Percentiles rank a stretch among this genome's conserved stretches.
These are phyloP conservation scores for Bufo gargarizans DNA, from an alignment of 2,113 vertebrate genomes.

Conservation along the genomic window DNA sequence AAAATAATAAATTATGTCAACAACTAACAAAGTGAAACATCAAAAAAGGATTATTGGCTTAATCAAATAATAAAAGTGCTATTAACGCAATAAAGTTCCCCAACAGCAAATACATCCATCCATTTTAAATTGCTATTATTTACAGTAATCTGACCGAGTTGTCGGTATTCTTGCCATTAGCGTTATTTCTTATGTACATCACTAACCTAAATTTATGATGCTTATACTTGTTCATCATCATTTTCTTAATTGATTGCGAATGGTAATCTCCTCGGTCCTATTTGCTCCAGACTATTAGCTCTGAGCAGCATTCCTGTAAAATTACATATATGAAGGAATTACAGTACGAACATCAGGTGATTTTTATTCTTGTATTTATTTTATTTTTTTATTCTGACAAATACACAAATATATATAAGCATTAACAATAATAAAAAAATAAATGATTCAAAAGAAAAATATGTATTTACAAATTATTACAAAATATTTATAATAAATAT, in stretches of 20 bases:
- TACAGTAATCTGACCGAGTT: conserved; percentile 80
- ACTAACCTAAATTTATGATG: conserved; percentile 83
- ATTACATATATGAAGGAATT: conserved; percentile 32
- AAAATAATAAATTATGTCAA: conserved; percentile 76
- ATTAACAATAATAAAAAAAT: not conserved
- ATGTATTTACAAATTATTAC: not conserved
- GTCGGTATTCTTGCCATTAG: conserved; percentile 81
- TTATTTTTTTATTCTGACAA: not conserved
- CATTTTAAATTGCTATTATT: conserved; percentile 82
- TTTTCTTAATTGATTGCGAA: conserved; percentile 85
- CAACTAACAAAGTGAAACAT: conserved; percentile 72
- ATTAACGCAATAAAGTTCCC: conserved; percentile 78
- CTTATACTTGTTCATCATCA: conserved; percentile 79
- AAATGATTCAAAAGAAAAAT: not conserved
- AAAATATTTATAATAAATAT: no score
- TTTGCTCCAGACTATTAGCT: conserved; percentile 85
- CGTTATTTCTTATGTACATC: conserved; percentile 83
- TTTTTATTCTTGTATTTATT: not conserved
- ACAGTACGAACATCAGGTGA: not conserved
- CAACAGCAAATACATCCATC: conserved; percentile 81
- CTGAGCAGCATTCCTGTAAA: conserved; percentile 78
- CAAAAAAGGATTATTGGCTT: conserved; percentile 75
- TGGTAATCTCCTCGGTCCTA: conserved; percentile 81
- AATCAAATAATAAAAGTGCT: conserved; percentile 76
- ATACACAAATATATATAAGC: no score